These are phyloP conservation scores for Eupithecia exiguata DNA, from an alignment of 2,888 invertebrate genomes.

Conservation along the genomic window DNA sequence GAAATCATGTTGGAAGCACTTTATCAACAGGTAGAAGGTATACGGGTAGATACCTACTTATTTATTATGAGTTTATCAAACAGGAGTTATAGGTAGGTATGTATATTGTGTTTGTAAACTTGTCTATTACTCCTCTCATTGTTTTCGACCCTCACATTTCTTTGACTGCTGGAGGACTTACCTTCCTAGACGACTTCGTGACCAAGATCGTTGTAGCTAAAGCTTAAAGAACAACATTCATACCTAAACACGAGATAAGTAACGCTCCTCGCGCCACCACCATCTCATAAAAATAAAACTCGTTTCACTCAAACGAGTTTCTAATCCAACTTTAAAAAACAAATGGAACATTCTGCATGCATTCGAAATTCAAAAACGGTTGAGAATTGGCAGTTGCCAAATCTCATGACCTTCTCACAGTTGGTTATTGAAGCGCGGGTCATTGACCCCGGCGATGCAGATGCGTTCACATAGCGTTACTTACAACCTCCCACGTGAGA, in stretches of 20 bases:
- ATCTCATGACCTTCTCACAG: slow-evolving; percentile 77
- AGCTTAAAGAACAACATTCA: background rate
- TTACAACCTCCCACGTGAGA: slow-evolving; percentile 79
- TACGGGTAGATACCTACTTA: no score
- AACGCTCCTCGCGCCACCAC: slow-evolving; percentile 26
- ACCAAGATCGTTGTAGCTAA: background rate
- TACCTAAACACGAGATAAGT: background rate
- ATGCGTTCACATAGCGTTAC: slow-evolving; percentile 81
- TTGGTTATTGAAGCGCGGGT: slow-evolving; percentile 65
- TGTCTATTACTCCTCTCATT: background rate
- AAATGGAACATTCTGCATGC: slow-evolving; percentile 42
- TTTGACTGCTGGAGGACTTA: background rate
- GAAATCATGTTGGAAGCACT: background rate
- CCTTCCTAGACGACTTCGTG: background rate
- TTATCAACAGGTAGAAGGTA: background rate
- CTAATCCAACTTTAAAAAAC: slow-evolving; percentile 40
- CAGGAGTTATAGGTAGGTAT: no score
- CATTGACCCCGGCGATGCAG: slow-evolving; percentile 73
- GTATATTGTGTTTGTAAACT: background rate
- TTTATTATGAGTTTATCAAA: no score
- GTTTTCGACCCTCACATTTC: background rate
- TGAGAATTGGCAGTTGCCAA: slow-evolving; percentile 64
- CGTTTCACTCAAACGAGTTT: slow-evolving; percentile 38
- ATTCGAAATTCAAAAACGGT: slow-evolving; percentile 48
- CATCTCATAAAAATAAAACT: slow-evolving; percentile 24